Conservation (phyloP, 1,140 invertebrate species). For the Carposina sasakii region DNA sequence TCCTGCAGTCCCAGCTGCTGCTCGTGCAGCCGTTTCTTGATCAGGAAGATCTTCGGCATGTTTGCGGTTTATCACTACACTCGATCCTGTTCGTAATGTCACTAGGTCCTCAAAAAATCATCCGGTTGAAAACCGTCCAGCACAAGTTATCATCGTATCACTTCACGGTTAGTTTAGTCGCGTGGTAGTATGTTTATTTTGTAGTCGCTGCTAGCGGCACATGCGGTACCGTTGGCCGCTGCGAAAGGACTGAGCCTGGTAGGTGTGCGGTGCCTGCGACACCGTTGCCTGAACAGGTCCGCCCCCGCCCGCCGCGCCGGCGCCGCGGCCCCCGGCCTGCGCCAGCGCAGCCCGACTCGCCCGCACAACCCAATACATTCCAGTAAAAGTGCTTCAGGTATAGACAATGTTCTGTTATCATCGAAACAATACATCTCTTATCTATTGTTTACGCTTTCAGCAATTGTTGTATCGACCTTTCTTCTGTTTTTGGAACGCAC, state of each 20-base stretch:
- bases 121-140: slow-evolving; percentile 6
- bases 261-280: slow-evolving; percentile 54
- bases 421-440: no score
- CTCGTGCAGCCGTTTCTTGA: slow-evolving; percentile 90
- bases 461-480: no score
- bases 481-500: no score
- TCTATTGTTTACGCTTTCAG: no score
- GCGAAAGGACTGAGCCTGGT: slow-evolving; percentile 60
- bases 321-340: slow-evolving; percentile 33
- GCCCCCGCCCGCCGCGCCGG: slow-evolving; percentile 55
- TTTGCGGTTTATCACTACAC: slow-evolving; percentile 63
- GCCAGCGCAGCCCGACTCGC: slow-evolving; percentile 21
- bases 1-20: slow-evolving; percentile 87
- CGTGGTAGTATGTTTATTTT: slow-evolving; percentile 54
- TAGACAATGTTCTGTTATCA: slow-evolving; percentile 22
- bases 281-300: slow-evolving; percentile 71
- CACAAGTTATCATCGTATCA: slow-evolving; percentile 63
- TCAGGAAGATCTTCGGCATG: slow-evolving; percentile 93
- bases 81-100: slow-evolving; percentile 51
- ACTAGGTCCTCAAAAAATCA: slow-evolving; percentile 42
- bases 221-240: slow-evolving; percentile 67
- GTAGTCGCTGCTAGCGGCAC: slow-evolving; percentile 59
- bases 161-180: slow-evolving; percentile 60
- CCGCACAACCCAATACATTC: slow-evolving; percentile 43
- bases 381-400: slow-evolving; percentile 62